Conservation (phyloP, 2,797 vertebrate species). For the Zenarchopterus dispar region DNA sequence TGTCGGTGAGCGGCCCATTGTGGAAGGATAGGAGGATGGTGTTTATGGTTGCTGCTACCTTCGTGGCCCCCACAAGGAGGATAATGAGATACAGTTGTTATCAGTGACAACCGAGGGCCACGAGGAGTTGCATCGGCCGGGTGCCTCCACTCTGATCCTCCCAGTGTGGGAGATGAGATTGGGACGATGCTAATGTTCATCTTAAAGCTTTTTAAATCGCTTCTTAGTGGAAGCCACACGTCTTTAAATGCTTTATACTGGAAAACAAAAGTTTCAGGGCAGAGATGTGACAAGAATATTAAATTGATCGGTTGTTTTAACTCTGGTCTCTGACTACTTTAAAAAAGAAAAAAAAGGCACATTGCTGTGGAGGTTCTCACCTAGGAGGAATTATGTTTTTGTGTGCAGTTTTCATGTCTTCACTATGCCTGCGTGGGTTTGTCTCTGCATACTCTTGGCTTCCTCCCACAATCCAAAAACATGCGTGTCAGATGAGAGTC, state of each 20-base stretch:
- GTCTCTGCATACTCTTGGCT: no score
- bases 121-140: constrained; percentile 42
- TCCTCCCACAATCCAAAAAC: no score
- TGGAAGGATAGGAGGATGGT: constrained; percentile 66
- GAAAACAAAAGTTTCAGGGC: background rate
- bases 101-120: constrained; percentile 73
- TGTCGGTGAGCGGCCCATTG: constrained; percentile 67
- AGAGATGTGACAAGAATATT: constrained; percentile 7
- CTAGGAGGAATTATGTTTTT: no score
- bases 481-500: no score
- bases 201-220: constrained; percentile 35
- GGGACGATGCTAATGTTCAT: constrained; percentile 43
- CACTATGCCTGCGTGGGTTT: no score
- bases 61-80: constrained; percentile 59
- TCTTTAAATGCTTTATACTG: constrained; percentile 1
- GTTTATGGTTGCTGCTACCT: constrained; percentile 66
- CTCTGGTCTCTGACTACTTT: background rate
- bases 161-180: constrained; percentile 45
- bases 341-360: background rate
- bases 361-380: no score
- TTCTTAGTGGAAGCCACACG: constrained; percentile 10
- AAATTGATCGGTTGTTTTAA: background rate
- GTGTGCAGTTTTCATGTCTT: no score
- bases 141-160: constrained; percentile 58
- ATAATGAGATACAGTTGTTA: constrained; percentile 81